Base-by-base conservation (phyloP, 1,140 invertebrate genomes). In the Mycetomoellerius zeteki region DNA sequence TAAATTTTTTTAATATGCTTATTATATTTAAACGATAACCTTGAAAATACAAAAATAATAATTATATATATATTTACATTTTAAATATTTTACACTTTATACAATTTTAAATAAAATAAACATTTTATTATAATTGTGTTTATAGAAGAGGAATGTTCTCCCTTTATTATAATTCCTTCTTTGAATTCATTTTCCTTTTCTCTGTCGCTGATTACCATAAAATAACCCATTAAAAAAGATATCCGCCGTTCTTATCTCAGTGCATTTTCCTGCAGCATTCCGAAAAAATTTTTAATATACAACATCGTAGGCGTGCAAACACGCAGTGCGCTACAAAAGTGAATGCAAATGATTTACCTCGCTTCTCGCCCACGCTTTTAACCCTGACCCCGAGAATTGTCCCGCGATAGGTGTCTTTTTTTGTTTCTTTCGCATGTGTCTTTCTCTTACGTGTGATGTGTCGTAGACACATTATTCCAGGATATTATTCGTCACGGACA, bases 291-390 rank as follows among this genome's bases (percentile, higher is more conserved):
- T n/a, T 75, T 77, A 80, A 90, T 87, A 87, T 56, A 67, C 58
- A 19, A 33, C 6, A 14, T 54, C 80, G 89, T 90, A 69, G 86
- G 89, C 76, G 89, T 87, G 80, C 82, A 90, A 90, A 90, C 88
- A 90, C 69, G 80, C 88, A 80, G 88, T 67, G 54, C 47, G 8
- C 54, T 60, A 65, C 86, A 89, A 90, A 87, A 89, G 80, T 75
- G 52, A 47, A 77, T 88, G 86, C 85, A 90, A 90, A 90, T 90
- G 88, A 90, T 90, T 90, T 85, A 90, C 85, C 86, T 89, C 56
- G 69, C 82, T 90, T 64, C 56, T 81, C 89, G 62, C 89, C 89
- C 73, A 90, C 89, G 81, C 78, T 88, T 81, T 88, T 76, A 78
- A 89, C 75, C 89, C 86, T 76, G 81, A 90, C 86, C 86, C 72